Base-by-base conservation (phyloP, 2,888 invertebrate species). In the Diplazon laetatorius region DNA sequence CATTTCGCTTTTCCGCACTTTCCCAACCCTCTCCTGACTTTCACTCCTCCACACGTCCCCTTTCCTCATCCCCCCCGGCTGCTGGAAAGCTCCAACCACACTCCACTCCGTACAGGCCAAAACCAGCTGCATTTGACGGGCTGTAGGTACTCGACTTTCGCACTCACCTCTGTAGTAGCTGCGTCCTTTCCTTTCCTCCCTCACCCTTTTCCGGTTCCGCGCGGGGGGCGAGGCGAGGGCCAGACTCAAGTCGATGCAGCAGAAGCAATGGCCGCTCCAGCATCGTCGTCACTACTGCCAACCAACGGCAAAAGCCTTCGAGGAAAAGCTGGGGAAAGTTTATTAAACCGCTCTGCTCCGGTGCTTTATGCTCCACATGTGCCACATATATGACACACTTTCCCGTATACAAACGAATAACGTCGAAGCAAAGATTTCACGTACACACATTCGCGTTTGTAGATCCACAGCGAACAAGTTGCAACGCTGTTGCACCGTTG, bases 61-160 rank as follows among this genome's bases (percentile, higher is more conserved):
- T 14, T 5, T 14, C 44, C 14, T 4, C 2, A n/a, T 14, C 14
- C 44, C 37, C 6, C 37, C 37, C 10, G 6, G 37, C 12, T 12
- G 25, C 48, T 69, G 42, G 35, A 78, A 78, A 69, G 69, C 68
- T 69, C 68, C 50, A 35, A 73, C 77, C 73, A 63, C 73, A 73
- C 57, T 78, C 73, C 50, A 57, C 69, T 57, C 59, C 37, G 22
- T n/a, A n/a, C 12, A 63, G 59, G 52, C 66, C 48, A 81, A 84
- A 86, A 80, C 63, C 73, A 42, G 76, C 82, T 82, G 84, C 83
- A 82, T 81, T 83, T 85, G 87, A 86, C 86, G 83, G n/a, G 82
- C 70, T 83, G 78, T 82, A 80, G 80, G 82, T 60, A 76, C 80
- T 80, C 75, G 52, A 77, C 70, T 73, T 44, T 37, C 62, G 66